These are phyloP conservation scores for Pseudomugil tenellus DNA, from an alignment of 2,797 vertebrate genomes.

Conservation along the genomic window DNA sequence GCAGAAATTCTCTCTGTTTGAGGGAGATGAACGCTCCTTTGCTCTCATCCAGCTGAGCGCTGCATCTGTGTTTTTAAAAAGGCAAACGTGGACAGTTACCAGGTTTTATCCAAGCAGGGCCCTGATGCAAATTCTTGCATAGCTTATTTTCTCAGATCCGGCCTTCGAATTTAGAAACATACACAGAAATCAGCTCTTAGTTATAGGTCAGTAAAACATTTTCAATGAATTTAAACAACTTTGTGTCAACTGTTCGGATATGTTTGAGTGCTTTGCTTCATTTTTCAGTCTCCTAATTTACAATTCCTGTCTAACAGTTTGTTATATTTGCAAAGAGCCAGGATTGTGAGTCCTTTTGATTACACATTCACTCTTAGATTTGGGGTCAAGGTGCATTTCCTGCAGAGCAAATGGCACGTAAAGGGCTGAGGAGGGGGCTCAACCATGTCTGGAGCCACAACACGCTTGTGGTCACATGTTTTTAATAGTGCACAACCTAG, in stretches of 20 bases:
- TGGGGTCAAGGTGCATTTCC: slow-evolving; percentile 74
- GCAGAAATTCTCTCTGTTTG: slow-evolving; percentile 28
- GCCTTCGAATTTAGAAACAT: slow-evolving; percentile 63
- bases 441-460: slow-evolving; percentile 53
- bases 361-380: slow-evolving; percentile 56
- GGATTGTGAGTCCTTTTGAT: slow-evolving; percentile 35
- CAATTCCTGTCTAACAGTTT: slow-evolving; percentile 5
- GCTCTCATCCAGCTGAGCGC: slow-evolving; percentile 35
- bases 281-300: slow-evolving; percentile 12
- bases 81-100: slow-evolving; percentile 73
- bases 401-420: slow-evolving; percentile 42
- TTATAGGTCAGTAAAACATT: slow-evolving; percentile 40
- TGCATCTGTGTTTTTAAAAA: slow-evolving; percentile 74
- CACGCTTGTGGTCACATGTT: slow-evolving; percentile 58
- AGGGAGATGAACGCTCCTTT: slow-evolving; percentile 34
- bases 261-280: slow-evolving; percentile 20
- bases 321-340: slow-evolving; percentile 21
- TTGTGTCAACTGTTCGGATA: neutral
- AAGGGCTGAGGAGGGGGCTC: slow-evolving; percentile 5
- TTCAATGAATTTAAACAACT: slow-evolving; percentile 16
- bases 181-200: slow-evolving; percentile 32
- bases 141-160: slow-evolving; percentile 59
- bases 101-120: slow-evolving; percentile 59
- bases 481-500: slow-evolving; percentile 38
- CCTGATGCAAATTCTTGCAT: slow-evolving; percentile 67